Evolutionary conservation across 1,140 invertebrate genomes (phyloP).

Genomic region (Onthophagus taurus): DNA sequence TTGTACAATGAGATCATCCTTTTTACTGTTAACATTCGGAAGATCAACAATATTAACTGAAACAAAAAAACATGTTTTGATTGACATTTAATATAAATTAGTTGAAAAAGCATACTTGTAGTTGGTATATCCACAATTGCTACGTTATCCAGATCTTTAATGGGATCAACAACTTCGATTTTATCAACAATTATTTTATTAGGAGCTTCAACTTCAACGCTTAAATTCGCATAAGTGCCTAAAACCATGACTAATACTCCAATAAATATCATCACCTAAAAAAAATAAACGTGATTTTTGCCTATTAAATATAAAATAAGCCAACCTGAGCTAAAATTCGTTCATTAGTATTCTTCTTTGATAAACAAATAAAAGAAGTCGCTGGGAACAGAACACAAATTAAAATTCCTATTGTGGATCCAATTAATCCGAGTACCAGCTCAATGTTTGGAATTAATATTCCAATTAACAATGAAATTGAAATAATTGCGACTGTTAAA

Average conservation of each 20-base stretch:
- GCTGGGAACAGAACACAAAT: conserved; percentile 90
- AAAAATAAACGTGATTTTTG: conserved; percentile 22
- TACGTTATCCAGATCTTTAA: no score
- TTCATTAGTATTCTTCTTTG: conserved; percentile 65
- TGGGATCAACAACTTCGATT: no score
- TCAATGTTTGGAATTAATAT: conserved; percentile 82
- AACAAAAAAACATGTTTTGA: no score
- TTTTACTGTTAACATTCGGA: no score
- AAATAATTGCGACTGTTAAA: conserved; percentile 68
- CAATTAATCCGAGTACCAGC: conserved; percentile 82
- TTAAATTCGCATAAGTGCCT: conserved; percentile 78
- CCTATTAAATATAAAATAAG: no score
- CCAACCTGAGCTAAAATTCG: conserved; percentile 57
- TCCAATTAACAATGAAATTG: conserved; percentile 63
- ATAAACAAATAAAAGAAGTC: conserved; percentile 60
- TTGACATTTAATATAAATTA: no score
- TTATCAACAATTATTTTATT: no score
- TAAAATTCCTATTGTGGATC: conserved; percentile 90
- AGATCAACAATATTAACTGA: no score
- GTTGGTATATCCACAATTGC: no score
- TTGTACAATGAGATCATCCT: no score
- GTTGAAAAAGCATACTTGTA: no score
- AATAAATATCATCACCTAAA: conserved; percentile 60
- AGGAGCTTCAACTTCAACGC: conserved; percentile 60
- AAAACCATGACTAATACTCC: conserved; percentile 74